Percentiles rank a stretch among this genome's conserved stretches.
Conservation (phyloP, 64 coral and sea anemone genomes). For the Montipora foliosa region DNA sequence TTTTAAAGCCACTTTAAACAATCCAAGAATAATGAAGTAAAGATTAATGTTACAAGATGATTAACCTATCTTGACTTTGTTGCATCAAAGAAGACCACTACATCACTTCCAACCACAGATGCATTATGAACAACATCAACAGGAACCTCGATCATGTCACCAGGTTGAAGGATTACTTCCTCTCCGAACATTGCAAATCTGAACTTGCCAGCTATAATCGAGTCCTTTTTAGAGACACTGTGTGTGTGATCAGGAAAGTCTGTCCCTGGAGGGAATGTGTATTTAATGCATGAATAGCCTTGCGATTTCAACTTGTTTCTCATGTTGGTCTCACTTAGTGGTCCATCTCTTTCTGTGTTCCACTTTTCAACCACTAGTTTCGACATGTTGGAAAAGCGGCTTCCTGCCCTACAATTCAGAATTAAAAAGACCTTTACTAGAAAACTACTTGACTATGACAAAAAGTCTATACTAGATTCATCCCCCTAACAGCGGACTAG, state of each 20-base stretch:
- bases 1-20: no score
- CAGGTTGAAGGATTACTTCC: slow-evolving; percentile 80
- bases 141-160: slow-evolving; percentile 83
- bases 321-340: slow-evolving; percentile 66
- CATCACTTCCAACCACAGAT: slow-evolving; percentile 61
- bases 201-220: slow-evolving; percentile 74
- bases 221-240: slow-evolving; percentile 74
- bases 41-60: not conserved
- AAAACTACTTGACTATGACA: no score
- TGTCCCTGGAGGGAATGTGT: no score
- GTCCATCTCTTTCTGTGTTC: slow-evolving; percentile 60
- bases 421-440: no score
- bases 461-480: no score
- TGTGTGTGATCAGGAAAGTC: slow-evolving; percentile 83
- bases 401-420: not conserved
- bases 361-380: slow-evolving; percentile 60
- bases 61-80: slow-evolving; percentile 29
- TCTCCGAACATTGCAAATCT: slow-evolving; percentile 80
- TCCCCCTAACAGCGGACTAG: no score
- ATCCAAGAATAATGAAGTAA: no score
- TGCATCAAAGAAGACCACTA: slow-evolving; percentile 86
- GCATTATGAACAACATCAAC: slow-evolving; percentile 70
- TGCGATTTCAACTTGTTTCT: slow-evolving; percentile 71
- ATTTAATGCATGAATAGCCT: not conserved
- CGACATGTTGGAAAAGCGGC: not conserved